Evolutionary conservation across 1,140 invertebrate species (phyloP).

Genomic region (Cryptotermes secundus): DNA sequence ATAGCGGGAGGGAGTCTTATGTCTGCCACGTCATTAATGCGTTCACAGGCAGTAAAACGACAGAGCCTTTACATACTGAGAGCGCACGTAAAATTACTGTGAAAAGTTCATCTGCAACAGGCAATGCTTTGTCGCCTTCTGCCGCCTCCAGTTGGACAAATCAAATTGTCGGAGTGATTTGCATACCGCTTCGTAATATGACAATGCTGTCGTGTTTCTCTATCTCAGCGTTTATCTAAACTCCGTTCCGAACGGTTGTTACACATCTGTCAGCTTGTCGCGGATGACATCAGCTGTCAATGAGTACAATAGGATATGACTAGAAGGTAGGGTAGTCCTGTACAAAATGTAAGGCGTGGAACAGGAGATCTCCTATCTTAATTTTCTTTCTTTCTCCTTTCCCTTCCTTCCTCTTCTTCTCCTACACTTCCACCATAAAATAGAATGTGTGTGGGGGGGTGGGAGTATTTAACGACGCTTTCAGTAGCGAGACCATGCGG

Average conservation of each 20-base stretch:
- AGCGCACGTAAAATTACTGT: constrained; percentile 5
- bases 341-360: no score
- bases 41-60: background rate
- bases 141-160: background rate
- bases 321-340: no score
- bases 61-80: constrained; percentile 1
- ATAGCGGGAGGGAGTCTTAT: background rate
- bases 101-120: constrained; percentile 8
- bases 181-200: background rate
- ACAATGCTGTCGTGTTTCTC: background rate
- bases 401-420: no score
- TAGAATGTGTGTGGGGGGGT: no score
- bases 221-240: background rate
- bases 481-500: no score
- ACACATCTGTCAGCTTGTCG: background rate
- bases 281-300: background rate
- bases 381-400: no score
- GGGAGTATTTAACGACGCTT: no score
- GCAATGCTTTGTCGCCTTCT: background rate
- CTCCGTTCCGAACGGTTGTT: background rate
- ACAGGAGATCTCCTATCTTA: no score
- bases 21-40: background rate
- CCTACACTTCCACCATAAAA: no score
- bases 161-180: background rate
- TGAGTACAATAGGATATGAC: no score